Base-by-base conservation (phyloP, 2,797 vertebrate genomes). In the Takifugu ocellatus region DNA sequence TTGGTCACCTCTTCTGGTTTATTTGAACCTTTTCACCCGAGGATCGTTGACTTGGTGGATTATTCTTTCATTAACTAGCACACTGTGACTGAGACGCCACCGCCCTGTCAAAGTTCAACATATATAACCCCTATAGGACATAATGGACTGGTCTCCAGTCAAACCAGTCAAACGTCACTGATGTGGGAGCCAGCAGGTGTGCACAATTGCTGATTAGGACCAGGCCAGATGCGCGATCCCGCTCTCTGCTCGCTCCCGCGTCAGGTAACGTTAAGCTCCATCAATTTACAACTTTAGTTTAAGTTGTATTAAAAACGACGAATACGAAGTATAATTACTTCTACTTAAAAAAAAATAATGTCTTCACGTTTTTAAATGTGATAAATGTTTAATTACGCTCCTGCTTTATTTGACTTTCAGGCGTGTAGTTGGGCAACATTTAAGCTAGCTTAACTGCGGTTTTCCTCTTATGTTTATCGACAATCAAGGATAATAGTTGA, bases 111-210 rank as follows among this genome's bases (percentile, higher is more conserved):
- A 71, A 74, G 68, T 65, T 76, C 48, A 26, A 14, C 31, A 10
- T 24, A 44, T 5, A 33, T 33, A 3, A 33, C 21, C 21, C 21
- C 21, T 9, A 10, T 7, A 33, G 31, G 7, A 10, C 31, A 21
- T 21, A 21, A 21, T 21, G 31, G 49, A 25, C 12, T 43, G 16
- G 25, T 27, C 14, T 54, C 10, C 0, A 5, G 16, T 5, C 2
- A 12, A 9, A 25, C 3, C 25, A 2, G 3, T 5, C 45, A 44
- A 17, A 7, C 36, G 15, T 9, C 7, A 33, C 31, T 10, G 43
- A 21, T 6, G 9, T 3, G n/a, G 24, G 26, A 5, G 2, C 36
- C 6, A 57, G 1, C 75, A 77, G 54, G 71, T 82, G 68, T 10
- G 7, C 5, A 6, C 48, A 21, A 57, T 74, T 39, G 29, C 1